Conservation (phyloP, 2,888 invertebrate genomes). For the Urechis unicinctus region DNA sequence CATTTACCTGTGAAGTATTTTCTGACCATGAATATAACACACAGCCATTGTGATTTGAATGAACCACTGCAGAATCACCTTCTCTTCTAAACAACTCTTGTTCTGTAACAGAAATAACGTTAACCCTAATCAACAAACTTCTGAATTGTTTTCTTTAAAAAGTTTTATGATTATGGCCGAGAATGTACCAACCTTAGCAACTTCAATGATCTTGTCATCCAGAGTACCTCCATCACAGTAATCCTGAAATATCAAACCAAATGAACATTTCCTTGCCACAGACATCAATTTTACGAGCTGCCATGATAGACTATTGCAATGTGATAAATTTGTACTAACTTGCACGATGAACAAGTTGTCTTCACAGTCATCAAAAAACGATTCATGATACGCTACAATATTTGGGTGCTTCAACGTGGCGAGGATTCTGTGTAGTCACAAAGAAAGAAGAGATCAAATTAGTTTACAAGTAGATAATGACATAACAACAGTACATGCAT, state of each 20-base stretch:
- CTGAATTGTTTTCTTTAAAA: background rate
- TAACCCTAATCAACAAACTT: background rate
- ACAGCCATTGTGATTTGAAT: conserved; percentile 46
- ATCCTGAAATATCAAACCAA: conserved; percentile 25
- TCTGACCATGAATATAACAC: conserved; percentile 43
- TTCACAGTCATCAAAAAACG: conserved; percentile 37
- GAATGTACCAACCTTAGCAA: conserved; percentile 27
- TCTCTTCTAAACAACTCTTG: conserved; percentile 30
- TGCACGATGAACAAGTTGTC: conserved; percentile 41
- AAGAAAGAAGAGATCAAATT: conserved; percentile 2
- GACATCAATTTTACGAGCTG: background rate
- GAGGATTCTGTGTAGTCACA: conserved; percentile 16
- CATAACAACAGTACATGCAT: no score
- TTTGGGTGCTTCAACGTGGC: conserved; percentile 43
- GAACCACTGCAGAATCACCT: conserved; percentile 45
- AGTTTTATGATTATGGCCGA: background rate
- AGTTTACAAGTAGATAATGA: background rate
- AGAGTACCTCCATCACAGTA: conserved; percentile 47
- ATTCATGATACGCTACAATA: conserved; percentile 43
- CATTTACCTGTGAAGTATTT: conserved; percentile 41
- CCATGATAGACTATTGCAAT: background rate
- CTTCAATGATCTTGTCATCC: conserved; percentile 39
- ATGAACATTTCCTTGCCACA: background rate
- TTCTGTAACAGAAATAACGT: conserved; percentile 27
- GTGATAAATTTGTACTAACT: conserved; percentile 18